Percentiles rank a stretch among this genome's conserved stretches.
Evolutionary conservation across 2,797 vertebrate species (phyloP).

Genomic region (Synanceia verrucosa): DNA sequence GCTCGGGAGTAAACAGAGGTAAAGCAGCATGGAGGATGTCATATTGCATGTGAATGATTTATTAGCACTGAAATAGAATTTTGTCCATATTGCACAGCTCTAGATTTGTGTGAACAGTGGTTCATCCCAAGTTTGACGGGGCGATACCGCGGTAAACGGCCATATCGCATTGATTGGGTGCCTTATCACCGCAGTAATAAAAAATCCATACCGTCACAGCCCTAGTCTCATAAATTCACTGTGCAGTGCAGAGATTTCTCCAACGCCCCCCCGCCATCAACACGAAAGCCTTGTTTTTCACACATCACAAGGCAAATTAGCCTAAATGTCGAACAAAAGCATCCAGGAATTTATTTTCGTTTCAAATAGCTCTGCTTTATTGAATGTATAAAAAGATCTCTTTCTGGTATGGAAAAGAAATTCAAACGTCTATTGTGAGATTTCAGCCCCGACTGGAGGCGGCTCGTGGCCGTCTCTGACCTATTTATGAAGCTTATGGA

Average conservation of each 20-base stretch:
- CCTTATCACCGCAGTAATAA: no score
- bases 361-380: background rate
- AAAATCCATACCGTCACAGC: no score
- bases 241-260: constrained; percentile 18
- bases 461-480: constrained; percentile 61
- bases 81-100: no score
- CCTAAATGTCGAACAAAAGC: background rate
- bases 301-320: constrained; percentile 19
- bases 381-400: constrained; percentile 4
- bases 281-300: constrained; percentile 11
- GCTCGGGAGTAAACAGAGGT: no score
- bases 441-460: constrained; percentile 43
- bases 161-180: no score
- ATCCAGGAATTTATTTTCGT: background rate
- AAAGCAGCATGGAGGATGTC: no score
- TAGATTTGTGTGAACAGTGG: no score
- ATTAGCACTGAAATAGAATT: no score
- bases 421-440: constrained; percentile 49
- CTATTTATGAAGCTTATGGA: constrained; percentile 62
- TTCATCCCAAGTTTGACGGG: constrained; percentile 22
- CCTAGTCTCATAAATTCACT: constrained; percentile 54
- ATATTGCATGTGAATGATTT: no score
- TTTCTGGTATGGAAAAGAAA: constrained; percentile 39
- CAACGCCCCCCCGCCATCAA: background rate
- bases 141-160: no score